These are phyloP conservation scores for Drosophila paramelanica DNA, from an alignment of 2,888 invertebrate genomes.

Conservation along the genomic window DNA sequence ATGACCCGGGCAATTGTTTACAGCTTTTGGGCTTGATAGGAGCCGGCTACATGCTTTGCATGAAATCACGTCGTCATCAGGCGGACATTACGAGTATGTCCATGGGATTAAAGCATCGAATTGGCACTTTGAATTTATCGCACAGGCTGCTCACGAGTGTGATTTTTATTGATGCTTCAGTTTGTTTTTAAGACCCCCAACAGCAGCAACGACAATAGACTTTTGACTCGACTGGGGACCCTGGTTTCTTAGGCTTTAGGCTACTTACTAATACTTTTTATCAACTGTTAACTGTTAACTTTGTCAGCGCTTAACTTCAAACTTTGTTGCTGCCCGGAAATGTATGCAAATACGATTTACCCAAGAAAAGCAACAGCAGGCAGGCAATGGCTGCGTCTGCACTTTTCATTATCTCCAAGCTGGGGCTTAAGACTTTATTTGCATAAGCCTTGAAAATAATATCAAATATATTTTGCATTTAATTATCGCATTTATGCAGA, in stretches of 20 bases:
- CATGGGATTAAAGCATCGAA: slow-evolving; percentile 78
- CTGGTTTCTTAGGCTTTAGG: slow-evolving; percentile 30
- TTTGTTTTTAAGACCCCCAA: slow-evolving; percentile 32
- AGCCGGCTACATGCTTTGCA: slow-evolving; percentile 73
- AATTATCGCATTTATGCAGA: slow-evolving; percentile 65
- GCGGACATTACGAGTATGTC: slow-evolving; percentile 72
- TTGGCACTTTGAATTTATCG: slow-evolving; percentile 78
- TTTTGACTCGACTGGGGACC: not conserved
- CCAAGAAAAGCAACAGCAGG: slow-evolving; percentile 6
- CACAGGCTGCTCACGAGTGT: slow-evolving; percentile 65
- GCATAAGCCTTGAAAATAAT: slow-evolving; percentile 77
- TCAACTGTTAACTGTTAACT: slow-evolving; percentile 46
- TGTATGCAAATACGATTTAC: slow-evolving; percentile 64
- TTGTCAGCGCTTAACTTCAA: slow-evolving; percentile 23
- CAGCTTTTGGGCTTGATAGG: slow-evolving; percentile 67
- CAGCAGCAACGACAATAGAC: not conserved
- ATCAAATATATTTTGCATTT: slow-evolving; percentile 80
- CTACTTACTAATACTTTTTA: slow-evolving; percentile 61
- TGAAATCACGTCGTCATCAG: slow-evolving; percentile 80
- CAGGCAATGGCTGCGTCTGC: slow-evolving; percentile 44
- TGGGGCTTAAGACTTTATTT: slow-evolving; percentile 64
- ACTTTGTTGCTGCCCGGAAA: slow-evolving; percentile 35
- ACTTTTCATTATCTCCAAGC: slow-evolving; percentile 67
- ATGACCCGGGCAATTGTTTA: slow-evolving; percentile 75
- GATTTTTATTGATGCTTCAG: slow-evolving; percentile 76